Base-by-base conservation (phyloP, 2,888 invertebrate species). In the Beris chalybata region DNA sequence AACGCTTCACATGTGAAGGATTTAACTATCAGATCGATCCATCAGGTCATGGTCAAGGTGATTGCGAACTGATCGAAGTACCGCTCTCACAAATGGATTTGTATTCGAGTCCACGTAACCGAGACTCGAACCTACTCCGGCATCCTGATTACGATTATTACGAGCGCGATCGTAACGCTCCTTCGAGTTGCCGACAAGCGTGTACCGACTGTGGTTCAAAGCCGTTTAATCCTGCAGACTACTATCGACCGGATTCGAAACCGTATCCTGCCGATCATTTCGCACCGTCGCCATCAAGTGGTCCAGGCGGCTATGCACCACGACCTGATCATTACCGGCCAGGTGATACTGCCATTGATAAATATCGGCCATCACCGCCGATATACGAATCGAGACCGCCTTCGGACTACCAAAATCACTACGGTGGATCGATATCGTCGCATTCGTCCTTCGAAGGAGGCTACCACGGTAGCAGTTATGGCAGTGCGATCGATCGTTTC, bases 21-120 rank as follows among this genome's bases (percentile, higher is more conserved):
- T 93, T 92, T 75, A 92, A 92, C 78, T 92, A 91, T 81, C 86
- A 90, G 85, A 88, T 89, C 74, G 90, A 90, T 77, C 85, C 86
- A 1, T 83, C 85, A 0, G 89, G 88, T 71, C 85, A 88, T 65
- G 88, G 87, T 0, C 88, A 88, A 79, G 91, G 91, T 9, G 87
- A 89, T 30, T 92, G 92, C 75, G 92, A 92, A 78, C 80, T 92
- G 64, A 86, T 90, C 71, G 88, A 90, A 11, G 83, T 88, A 56
- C 90, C 92, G 0, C 83, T 89, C 55, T 83, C 87, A 70, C 85
- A 87, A 38, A 85, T 92, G 77, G 88, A 92, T 75, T 75, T 89
- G 0, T 81, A 81, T 66, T 80, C 81, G 15, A 81, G 80, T 69
- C 73, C 79, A 0, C 77, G 77, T 71, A 80, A 82, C 47, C 79